Evolutionary conservation across 2,888 invertebrate species (phyloP).

Genomic region (Drosophila neotestacea): DNA sequence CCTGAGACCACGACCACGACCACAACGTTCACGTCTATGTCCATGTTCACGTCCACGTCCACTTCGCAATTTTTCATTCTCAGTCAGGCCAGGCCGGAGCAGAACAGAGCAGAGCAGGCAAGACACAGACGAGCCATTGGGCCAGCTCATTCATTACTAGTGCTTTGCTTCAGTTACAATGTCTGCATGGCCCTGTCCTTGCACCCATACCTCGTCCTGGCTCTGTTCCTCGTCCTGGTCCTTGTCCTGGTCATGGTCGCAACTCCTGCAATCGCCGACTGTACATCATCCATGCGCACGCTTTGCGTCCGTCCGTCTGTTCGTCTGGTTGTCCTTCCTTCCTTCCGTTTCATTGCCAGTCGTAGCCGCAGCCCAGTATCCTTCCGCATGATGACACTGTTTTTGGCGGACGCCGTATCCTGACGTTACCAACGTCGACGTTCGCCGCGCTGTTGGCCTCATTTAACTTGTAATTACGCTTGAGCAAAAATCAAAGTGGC

Average conservation of each 20-base stretch:
- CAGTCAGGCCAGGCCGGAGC: constrained; percentile 32
- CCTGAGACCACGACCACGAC: constrained; percentile 55
- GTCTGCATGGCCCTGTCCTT: constrained; percentile 32
- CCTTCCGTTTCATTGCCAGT: constrained; percentile 79
- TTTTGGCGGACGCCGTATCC: constrained; percentile 70
- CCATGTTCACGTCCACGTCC: constrained; percentile 39
- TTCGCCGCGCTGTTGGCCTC: constrained; percentile 75
- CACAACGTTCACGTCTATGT: constrained; percentile 18
- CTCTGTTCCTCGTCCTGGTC: not conserved
- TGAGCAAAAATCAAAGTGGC: constrained; percentile 80
- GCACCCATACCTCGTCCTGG: constrained; percentile 16
- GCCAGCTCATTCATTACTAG: constrained; percentile 73
- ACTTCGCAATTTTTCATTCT: constrained; percentile 74
- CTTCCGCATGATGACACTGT: constrained; percentile 81
- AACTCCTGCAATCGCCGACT: constrained; percentile 66
- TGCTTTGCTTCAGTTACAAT: constrained; percentile 55
- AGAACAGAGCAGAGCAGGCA: constrained; percentile 16
- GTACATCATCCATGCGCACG: constrained; percentile 69
- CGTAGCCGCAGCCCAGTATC: constrained; percentile 67
- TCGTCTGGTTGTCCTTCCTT: constrained; percentile 60
- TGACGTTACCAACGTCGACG: constrained; percentile 34
- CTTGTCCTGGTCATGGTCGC: constrained; percentile 27
- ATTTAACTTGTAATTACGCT: constrained; percentile 83
- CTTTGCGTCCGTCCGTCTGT: constrained; percentile 51
- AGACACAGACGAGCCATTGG: constrained; percentile 28